Evolutionary conservation across 1,140 invertebrate genomes (phyloP).

Genomic region (Aphis gossypii): DNA sequence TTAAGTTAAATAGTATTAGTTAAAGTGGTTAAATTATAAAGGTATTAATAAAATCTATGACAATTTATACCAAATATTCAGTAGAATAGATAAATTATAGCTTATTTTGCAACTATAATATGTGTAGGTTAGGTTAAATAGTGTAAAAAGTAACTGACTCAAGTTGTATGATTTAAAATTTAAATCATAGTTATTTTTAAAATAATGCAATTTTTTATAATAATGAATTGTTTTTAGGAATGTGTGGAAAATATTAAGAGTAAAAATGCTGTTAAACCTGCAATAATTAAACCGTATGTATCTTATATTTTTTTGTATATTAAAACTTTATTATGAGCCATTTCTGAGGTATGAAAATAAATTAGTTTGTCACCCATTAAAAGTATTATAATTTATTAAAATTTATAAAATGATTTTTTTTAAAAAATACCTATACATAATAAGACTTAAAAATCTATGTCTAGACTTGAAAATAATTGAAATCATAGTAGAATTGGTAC

Average conservation of each 20-base stretch:
- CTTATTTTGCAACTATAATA: not conserved
- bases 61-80: not conserved
- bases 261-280: not conserved
- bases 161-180: not conserved
- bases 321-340: not conserved
- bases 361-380: not conserved
- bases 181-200: not conserved
- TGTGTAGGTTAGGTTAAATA: not conserved
- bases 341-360: not conserved
- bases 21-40: no score
- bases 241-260: constrained; percentile 15
- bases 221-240: not conserved
- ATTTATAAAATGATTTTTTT: no score
- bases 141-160: not conserved
- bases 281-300: not conserved
- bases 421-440: no score
- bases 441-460: not conserved
- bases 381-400: not conserved
- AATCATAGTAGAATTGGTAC: not conserved
- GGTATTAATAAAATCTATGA: not conserved
- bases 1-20: not conserved
- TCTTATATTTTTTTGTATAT: not conserved
- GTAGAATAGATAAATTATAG: not conserved
- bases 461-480: no score
- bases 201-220: not conserved